Conservation (phyloP, 2,113 vertebrate genomes). For the Oreochromis niloticus region DNA sequence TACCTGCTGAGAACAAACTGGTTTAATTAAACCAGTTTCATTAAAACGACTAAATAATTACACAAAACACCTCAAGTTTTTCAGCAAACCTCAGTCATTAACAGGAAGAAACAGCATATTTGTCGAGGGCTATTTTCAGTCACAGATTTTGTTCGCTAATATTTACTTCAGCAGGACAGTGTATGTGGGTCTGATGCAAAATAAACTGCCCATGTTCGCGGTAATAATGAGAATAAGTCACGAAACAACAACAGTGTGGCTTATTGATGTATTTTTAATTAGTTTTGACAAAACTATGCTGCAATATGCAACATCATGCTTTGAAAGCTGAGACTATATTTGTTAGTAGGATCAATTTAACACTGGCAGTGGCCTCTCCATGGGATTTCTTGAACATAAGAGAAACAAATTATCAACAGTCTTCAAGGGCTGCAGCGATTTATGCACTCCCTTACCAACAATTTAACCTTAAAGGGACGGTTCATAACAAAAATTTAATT, state of each 20-base stretch:
- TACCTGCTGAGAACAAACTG: neutral
- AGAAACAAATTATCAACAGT: neutral
- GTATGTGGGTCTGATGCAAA: neutral
- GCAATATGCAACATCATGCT: neutral
- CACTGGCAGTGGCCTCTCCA: neutral
- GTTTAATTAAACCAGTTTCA: neutral
- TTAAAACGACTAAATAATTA: neutral
- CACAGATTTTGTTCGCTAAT: neutral
- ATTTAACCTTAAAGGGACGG: neutral
- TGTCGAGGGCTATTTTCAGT: neutral
- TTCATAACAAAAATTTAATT: neutral
- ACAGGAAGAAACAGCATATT: neutral
- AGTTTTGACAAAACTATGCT: neutral
- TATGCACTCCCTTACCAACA: neutral
- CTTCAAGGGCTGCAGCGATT: neutral
- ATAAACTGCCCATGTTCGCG: neutral
- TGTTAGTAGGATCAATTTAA: neutral
- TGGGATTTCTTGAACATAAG: neutral
- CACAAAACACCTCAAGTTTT: neutral
- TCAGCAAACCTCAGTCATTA: neutral
- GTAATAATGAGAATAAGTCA: neutral
- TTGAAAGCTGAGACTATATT: neutral
- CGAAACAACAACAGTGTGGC: neutral
- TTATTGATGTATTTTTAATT: neutral
- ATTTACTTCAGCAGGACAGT: neutral